These are phyloP conservation scores for Macrophya annulata DNA, from an alignment of 2,888 invertebrate genomes.

Conservation along the genomic window DNA sequence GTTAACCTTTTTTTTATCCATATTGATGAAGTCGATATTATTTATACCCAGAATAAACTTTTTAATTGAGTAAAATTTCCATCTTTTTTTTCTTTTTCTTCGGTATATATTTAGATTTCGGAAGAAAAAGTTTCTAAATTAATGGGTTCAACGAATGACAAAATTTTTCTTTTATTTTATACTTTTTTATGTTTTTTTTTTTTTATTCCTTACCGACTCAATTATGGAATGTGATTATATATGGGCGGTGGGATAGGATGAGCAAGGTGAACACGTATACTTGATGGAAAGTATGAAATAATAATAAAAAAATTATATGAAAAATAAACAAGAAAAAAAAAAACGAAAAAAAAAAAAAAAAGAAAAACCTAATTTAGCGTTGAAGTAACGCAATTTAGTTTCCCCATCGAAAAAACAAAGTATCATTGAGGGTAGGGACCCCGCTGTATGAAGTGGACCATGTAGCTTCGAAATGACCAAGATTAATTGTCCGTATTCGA, in stretches of 20 bases:
- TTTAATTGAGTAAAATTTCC: background rate
- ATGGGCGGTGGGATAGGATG: background rate
- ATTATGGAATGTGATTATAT: background rate
- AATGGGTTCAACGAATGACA: background rate
- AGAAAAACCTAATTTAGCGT: background rate
- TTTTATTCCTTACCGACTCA: background rate
- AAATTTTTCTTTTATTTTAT: background rate
- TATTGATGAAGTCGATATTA: background rate
- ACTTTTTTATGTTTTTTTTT: background rate
- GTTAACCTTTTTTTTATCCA: background rate
- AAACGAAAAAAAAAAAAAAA: background rate
- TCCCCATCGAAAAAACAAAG: slow-evolving; percentile 13
- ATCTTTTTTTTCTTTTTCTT: no score
- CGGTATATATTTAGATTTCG: background rate
- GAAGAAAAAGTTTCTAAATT: background rate
- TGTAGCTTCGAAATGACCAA: slow-evolving; percentile 36
- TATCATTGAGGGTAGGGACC: background rate
- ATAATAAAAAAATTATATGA: no score
- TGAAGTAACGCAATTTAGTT: slow-evolving; percentile 22
- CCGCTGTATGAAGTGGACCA: background rate
- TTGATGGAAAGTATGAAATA: slow-evolving; percentile 2
- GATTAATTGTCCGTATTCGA: slow-evolving; percentile 34
- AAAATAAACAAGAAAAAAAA: background rate
- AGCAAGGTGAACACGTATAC: background rate
- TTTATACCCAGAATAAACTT: no score